Conservation (phyloP, 2,797 vertebrate species). For the Clangula hyemalis region DNA sequence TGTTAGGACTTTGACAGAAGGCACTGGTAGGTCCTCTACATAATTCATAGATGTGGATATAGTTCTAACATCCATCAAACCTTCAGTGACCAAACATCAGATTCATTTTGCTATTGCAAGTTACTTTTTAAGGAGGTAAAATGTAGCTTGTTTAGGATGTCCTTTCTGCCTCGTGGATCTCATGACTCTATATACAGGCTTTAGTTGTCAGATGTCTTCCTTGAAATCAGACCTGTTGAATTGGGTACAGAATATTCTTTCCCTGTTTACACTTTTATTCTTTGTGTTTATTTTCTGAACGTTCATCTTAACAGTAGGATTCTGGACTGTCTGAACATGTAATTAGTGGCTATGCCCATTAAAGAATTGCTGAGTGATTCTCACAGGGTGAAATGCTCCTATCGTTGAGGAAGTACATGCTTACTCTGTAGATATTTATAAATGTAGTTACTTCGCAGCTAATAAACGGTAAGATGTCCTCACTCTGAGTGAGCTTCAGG, state of each 20-base stretch:
- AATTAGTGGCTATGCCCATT: not conserved
- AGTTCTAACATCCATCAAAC: not conserved
- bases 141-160: not conserved
- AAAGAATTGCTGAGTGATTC: not conserved
- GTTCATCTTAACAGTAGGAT: not conserved
- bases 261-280: not conserved
- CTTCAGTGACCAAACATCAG: not conserved
- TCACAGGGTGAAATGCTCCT: not conserved
- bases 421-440: not conserved
- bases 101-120: not conserved
- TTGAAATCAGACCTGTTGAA: not conserved
- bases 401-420: not conserved
- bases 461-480: not conserved
- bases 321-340: not conserved
- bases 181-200: not conserved
- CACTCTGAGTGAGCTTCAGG: not conserved
- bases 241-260: not conserved
- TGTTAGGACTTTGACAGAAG: not conserved
- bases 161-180: not conserved
- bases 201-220: not conserved
- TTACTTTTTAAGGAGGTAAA: not conserved
- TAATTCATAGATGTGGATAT: not conserved
- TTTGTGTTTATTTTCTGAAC: not conserved
- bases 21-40: not conserved
- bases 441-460: not conserved